Evolutionary conservation across 2,113 vertebrate species (phyloP).

Genomic region (Xiphophorus couchianus): DNA sequence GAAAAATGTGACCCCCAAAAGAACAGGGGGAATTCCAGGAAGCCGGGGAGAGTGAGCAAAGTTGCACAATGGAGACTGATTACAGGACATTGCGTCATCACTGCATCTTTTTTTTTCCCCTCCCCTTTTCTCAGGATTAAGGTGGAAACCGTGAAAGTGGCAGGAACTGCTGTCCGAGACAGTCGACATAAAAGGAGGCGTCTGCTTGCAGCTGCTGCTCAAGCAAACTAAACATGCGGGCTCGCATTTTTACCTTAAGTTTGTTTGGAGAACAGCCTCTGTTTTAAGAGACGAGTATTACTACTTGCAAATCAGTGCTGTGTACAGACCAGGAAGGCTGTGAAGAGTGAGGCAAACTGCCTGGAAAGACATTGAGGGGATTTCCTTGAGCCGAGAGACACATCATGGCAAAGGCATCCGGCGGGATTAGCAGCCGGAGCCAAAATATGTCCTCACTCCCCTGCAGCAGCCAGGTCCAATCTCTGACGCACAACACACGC

Average conservation of each 20-base stretch:
- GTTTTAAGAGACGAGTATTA: conserved; percentile 18
- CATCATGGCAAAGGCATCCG: conserved; percentile 80
- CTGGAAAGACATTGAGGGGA: conserved; percentile 78
- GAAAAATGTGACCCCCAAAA: conserved; percentile 49
- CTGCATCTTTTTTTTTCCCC: conserved; percentile 22
- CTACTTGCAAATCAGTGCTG: conserved; percentile 28
- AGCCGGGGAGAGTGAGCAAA: conserved; percentile 38
- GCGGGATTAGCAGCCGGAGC: conserved; percentile 69
- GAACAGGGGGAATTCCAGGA: conserved; percentile 66
- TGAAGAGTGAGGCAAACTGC: conserved; percentile 34
- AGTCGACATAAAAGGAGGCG: conserved; percentile 17
- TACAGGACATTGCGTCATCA: conserved; percentile 76
- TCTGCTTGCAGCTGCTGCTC: conserved; percentile 12
- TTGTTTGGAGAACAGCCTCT: conserved; percentile 3
- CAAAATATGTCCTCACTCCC: conserved; percentile 64
- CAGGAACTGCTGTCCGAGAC: conserved; percentile 22
- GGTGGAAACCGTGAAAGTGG: conserved; percentile 40
- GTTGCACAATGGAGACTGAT: conserved; percentile 68
- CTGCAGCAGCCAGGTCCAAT: conserved; percentile 27
- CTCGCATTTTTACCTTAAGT: background rate
- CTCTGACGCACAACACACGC: conserved; percentile 41
- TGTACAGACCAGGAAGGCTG: conserved; percentile 29
- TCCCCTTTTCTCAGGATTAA: conserved; percentile 15
- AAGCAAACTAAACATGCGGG: background rate
- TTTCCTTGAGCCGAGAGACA: conserved; percentile 77